Evolutionary conservation across 2,113 vertebrate species (phyloP), one percentile per base, ranked within the genome.

Genomic region (Penelope pileata): DNA sequence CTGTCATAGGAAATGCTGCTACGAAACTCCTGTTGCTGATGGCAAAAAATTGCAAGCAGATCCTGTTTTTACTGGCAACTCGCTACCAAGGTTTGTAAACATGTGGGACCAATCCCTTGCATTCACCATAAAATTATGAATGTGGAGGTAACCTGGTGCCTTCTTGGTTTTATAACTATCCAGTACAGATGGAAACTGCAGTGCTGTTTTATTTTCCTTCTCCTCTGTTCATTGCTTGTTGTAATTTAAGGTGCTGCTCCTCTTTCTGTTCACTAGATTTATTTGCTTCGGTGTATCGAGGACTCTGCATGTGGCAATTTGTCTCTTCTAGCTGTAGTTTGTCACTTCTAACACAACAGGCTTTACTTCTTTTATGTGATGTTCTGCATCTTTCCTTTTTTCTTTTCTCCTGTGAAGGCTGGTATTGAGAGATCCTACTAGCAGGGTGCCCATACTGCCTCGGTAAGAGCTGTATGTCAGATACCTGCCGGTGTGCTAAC

Each of bases 31-130:
- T 99, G 8, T 92, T 99, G 69, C 70, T 98, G 40, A 97, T 99
- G 91, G 97, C 97, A 81, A 97, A 95, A 95, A 97, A 97, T 75
- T 95, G 98, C 96, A 97, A 96, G 43, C 87, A 96, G 51, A 97
- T 98, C 60, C 93, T 98, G 40, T 92, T 93, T 82, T 97, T 98
- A 63, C 90, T 99, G 62, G 96, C 97, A 77, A 56, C 93, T 62
- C 97, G 96, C 81, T 99, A 99, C 96, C 98, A 97, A 99, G 99
- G 99, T 99, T 95, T 95, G 96, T 93, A 51, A 77, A 53, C 7
- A 6, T 45, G 5, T 34, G 45, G 24, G 22, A 69, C 27, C 1
- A 0, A 19, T 48, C 10, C 4, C 47, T 56, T 72, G 23, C 12
- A 8, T 21, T 84, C 23, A 5, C 48, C 12, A 1, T 79, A 18